Base-by-base conservation (phyloP, 2,113 vertebrate genomes). In the Pterocles gutturalis region DNA sequence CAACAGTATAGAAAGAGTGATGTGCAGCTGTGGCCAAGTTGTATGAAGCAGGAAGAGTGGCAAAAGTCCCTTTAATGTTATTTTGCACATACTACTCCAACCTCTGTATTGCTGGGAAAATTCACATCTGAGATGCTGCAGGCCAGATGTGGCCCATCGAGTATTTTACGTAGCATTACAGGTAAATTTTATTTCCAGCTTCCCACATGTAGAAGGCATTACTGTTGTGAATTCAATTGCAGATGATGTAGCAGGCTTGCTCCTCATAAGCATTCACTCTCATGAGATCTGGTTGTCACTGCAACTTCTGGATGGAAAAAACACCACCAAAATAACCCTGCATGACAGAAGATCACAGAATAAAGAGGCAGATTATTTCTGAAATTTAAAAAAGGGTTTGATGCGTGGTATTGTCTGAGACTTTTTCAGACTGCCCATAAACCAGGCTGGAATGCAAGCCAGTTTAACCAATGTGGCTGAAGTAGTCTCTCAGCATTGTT, bases 251-350 rank as follows among this genome's bases (percentile, higher is more conserved):
- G 62, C 1, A 3, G 41, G 10, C 19, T 70, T 65, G 34, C 2
- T 71, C 29, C 34, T 70, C 34, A 46, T 11, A 71, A 58, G 33
- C 25, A 11, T 53, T 79, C 13, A 2, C 29, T 95, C 45, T 58
- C 34, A 45, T 69, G 41, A 41, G 11, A 18, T 43, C 14, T 57
- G 33, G 22, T 46, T 21, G 71, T 62, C 26, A 31, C 31, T 60
- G 43, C 29, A 55, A 20, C 16, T 72, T 70, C 34, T 87, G 58
- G 48, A 85, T 14, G 28, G 15, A 61, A 80, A 25, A 71, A 51
- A 0, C 1, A 22, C 5, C 7, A 8, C 29, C 9, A 12, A 48
- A 76, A 33, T 61, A 8, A 8, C 19, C 4, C 33, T 48, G 22
- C 8, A 11, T 66, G 54, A 33, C 19, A 19, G 69, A 53, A 91